Evolutionary conservation across 2,113 vertebrate genomes (phyloP).

Genomic region (Phyllostomus discolor): DNA sequence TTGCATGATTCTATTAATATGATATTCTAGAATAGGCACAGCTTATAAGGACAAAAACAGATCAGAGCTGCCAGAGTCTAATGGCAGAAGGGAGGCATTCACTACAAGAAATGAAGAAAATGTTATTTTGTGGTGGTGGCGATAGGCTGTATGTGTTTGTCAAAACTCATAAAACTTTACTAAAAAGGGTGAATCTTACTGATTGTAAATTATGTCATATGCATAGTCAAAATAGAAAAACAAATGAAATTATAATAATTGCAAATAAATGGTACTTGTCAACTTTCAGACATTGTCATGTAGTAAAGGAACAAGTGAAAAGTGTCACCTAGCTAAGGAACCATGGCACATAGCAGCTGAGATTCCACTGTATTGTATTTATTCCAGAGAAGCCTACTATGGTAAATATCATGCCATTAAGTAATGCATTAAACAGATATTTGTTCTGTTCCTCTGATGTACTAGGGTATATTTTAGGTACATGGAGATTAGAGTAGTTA

Average conservation of each 20-base stretch:
- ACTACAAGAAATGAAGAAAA: not conserved
- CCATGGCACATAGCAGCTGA: not conserved
- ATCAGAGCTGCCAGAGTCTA: not conserved
- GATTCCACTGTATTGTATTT: not conserved
- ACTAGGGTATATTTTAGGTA: not conserved
- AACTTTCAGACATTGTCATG: not conserved
- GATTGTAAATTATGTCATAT: not conserved
- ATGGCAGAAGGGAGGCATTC: not conserved
- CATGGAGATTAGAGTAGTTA: not conserved
- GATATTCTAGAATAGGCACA: not conserved
- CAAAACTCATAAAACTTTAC: not conserved
- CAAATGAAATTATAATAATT: not conserved
- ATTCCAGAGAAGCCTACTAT: not conserved
- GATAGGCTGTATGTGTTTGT: not conserved
- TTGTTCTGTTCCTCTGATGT: not conserved
- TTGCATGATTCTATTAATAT: not conserved
- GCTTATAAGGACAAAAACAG: not conserved
- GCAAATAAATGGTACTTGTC: not conserved
- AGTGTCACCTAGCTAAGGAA: not conserved
- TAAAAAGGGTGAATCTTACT: not conserved
- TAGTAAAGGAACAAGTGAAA: not conserved
- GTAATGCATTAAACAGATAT: not conserved
- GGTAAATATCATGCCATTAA: not conserved
- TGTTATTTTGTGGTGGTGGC: not conserved
- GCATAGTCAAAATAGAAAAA: not conserved